Percentiles rank a stretch among this genome's conserved stretches.
Conservation (phyloP, 2,113 vertebrate species). For the Himantopus leucocephalus region DNA sequence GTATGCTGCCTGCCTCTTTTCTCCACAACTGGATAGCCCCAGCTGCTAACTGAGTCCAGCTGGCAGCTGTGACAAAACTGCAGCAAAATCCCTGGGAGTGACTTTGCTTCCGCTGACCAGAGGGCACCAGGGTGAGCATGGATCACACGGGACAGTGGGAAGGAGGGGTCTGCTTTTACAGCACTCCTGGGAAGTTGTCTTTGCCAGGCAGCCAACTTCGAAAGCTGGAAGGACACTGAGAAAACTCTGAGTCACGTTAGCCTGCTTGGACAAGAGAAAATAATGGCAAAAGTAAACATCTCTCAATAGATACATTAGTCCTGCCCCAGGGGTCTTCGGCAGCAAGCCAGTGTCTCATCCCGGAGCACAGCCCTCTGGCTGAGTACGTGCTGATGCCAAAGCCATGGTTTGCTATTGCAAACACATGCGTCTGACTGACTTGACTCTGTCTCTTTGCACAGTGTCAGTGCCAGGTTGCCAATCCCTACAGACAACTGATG, state of each 20-base stretch:
- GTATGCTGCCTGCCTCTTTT: not conserved
- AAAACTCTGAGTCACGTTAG: slow-evolving; percentile 43
- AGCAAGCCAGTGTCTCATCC: not conserved
- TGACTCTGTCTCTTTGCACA: not conserved
- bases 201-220: not conserved
- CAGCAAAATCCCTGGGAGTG: not conserved
- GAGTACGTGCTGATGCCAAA: not conserved
- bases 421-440: not conserved
- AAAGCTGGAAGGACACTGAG: slow-evolving; percentile 7
- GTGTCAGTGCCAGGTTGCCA: not conserved
- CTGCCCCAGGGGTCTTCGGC: not conserved
- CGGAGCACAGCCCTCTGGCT: not conserved
- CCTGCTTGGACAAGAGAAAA: slow-evolving; percentile 30
- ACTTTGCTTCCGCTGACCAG: not conserved
- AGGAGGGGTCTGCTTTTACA: slow-evolving; percentile 34
- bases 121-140: not conserved
- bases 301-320: not conserved
- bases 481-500: not conserved
- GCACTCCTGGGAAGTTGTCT: slow-evolving; percentile 28
- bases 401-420: not conserved
- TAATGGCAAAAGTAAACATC: slow-evolving; percentile 40
- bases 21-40: not conserved
- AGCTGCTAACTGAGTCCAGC: not conserved
- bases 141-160: not conserved
- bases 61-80: not conserved